These are phyloP conservation scores for Phylloscopus collybita DNA, from an alignment of 2,797 vertebrate species.

Conservation along the genomic window DNA sequence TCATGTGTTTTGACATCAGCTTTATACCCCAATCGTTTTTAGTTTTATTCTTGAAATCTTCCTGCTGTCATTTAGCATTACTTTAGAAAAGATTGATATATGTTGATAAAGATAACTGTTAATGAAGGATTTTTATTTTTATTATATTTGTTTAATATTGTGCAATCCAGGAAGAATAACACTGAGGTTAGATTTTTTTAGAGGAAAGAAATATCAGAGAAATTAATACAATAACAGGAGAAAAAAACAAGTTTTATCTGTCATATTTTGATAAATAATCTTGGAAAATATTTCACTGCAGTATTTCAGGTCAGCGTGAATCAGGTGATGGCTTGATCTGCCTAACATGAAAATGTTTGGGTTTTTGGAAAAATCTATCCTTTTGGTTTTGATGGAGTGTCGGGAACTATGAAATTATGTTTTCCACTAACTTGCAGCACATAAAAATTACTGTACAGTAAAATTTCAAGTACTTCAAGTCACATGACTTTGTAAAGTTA, in stretches of 20 bases:
- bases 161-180: not conserved
- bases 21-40: not conserved
- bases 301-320: not conserved
- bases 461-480: not conserved
- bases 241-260: not conserved
- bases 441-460: not conserved
- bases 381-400: not conserved
- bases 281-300: not conserved
- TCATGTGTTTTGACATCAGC: not conserved
- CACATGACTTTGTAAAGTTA: not conserved
- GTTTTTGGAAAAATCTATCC: not conserved
- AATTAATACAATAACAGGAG: not conserved
- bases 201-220: not conserved
- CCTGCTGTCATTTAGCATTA: not conserved
- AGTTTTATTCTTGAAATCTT: not conserved
- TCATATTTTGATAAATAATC: not conserved
- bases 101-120: not conserved
- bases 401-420: not conserved
- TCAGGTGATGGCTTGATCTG: not conserved
- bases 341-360: not conserved
- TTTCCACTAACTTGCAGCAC: not conserved
- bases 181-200: not conserved
- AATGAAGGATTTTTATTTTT: not conserved
- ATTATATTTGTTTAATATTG: not conserved
- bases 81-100: not conserved